Base-by-base conservation (phyloP, 2,888 invertebrate genomes). In the Latheticus oryzae region DNA sequence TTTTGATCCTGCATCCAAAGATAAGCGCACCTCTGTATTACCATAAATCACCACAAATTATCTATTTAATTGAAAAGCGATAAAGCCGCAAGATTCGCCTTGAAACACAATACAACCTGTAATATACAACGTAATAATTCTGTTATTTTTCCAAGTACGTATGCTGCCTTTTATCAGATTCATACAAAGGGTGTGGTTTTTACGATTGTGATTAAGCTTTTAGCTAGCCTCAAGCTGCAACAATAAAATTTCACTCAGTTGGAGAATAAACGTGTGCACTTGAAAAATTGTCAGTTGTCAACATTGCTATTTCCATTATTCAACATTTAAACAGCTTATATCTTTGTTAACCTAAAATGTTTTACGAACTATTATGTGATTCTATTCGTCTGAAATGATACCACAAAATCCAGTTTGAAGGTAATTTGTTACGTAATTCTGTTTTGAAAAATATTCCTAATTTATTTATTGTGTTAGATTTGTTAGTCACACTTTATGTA, bases 201-300 rank as follows among this genome's bases (percentile, higher is more conserved):
- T 45, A 32, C 32, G 19, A 45, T 45, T 45, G 32, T 32, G 45
- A 32, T 45, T 32, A 32, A 45, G 45, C 45, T 45, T 42, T 42
- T 42, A 42, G 16, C 28, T 45, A 13, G 26, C 42, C 24, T 26
- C 12, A 30, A 45, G 19, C 45, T 9, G 8, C 42, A 19, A 32
- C 43, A 42, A 28, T 42, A 42, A 42, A 42, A 42, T 8, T 5
- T 9, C 13, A 13, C 16, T 11, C 17, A 13, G n/a, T n/a, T 35
- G 35, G 26, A n/a, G 8, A 26, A 26, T 9, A 26, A 9, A 8
- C 19, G 17, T 17, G 17, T 26, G 42, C 28, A 42, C 28, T 16
- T 42, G 16, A 42, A 42, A 28, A 42, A 16, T 24, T 16, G 26
- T 28, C 30, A 26, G 12, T 24, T 30, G 30, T 45, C 30, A 30